Evolutionary conservation across 2,888 invertebrate species (phyloP).

Genomic region (Elegia similella): DNA sequence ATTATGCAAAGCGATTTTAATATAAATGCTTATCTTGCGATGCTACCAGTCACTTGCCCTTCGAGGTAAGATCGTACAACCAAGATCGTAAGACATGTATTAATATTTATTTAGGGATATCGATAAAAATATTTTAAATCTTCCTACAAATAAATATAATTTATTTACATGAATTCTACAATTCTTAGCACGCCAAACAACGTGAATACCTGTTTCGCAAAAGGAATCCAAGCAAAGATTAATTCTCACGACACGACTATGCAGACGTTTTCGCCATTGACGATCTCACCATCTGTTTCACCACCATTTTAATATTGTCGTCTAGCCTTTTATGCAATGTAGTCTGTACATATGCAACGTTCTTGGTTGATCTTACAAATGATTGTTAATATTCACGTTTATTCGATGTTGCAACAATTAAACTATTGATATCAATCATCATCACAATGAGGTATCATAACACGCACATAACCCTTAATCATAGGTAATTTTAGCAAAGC

Average conservation of each 20-base stretch:
- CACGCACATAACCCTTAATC: slow-evolving; percentile 22
- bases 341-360: slow-evolving; percentile 18
- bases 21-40: slow-evolving; percentile 18
- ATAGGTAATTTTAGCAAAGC: slow-evolving; percentile 30
- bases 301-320: slow-evolving; percentile 25
- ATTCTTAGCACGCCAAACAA: neutral
- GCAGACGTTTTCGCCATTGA: slow-evolving; percentile 7
- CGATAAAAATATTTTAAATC: neutral
- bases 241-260: slow-evolving; percentile 21
- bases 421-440: slow-evolving; percentile 10
- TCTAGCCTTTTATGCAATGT: slow-evolving; percentile 25
- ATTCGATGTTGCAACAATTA: neutral
- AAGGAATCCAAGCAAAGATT: slow-evolving; percentile 6
- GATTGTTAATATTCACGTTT: neutral
- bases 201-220: neutral
- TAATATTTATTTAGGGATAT: neutral
- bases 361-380: neutral
- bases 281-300: slow-evolving; percentile 23
- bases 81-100: neutral
- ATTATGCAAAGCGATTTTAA: slow-evolving; percentile 29
- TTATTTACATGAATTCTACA: neutral
- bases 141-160: neutral
- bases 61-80: neutral
- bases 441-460: slow-evolving; percentile 13
- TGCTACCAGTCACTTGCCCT: slow-evolving; percentile 14